Percentiles rank a stretch among this genome's conserved stretches.
Conservation (phyloP, 2,113 vertebrate species). For the Apteryx mantelli region DNA sequence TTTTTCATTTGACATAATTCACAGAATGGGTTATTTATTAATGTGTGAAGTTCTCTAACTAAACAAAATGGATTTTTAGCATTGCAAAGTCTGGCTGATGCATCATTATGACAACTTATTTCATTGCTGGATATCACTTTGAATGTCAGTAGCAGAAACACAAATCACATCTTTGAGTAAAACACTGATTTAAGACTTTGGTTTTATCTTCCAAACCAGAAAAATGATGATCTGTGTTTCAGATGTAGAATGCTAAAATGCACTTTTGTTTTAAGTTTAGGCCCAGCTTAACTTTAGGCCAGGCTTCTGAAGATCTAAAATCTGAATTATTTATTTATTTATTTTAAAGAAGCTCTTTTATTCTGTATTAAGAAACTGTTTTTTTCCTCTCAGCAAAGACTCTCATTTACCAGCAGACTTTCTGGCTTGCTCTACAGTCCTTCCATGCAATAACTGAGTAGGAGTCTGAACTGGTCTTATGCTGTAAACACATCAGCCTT, state of each 20-base stretch:
- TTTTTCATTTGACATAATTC: slow-evolving; percentile 46
- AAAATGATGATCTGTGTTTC: background rate
- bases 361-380: background rate
- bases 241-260: background rate
- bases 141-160: background rate
- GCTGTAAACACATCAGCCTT: slow-evolving; percentile 44
- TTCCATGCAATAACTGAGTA: background rate
- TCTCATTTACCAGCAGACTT: background rate
- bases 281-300: background rate
- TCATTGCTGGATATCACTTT: background rate
- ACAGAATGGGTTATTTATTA: slow-evolving; percentile 62
- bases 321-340: background rate
- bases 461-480: background rate
- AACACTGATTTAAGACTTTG: background rate
- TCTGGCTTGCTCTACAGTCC: background rate
- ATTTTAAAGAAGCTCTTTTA: background rate
- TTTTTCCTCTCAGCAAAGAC: background rate
- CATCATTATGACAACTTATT: slow-evolving; percentile 31
- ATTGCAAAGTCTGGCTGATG: slow-evolving; percentile 6
- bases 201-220: background rate
- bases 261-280: background rate
- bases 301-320: background rate
- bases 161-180: background rate
- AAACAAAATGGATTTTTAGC: slow-evolving; percentile 60
- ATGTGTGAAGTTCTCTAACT: slow-evolving; percentile 29